Evolutionary conservation across 1,140 invertebrate genomes (phyloP), one percentile per base, ranked within the genome.

Genomic region (Trichonephila clavata): DNA sequence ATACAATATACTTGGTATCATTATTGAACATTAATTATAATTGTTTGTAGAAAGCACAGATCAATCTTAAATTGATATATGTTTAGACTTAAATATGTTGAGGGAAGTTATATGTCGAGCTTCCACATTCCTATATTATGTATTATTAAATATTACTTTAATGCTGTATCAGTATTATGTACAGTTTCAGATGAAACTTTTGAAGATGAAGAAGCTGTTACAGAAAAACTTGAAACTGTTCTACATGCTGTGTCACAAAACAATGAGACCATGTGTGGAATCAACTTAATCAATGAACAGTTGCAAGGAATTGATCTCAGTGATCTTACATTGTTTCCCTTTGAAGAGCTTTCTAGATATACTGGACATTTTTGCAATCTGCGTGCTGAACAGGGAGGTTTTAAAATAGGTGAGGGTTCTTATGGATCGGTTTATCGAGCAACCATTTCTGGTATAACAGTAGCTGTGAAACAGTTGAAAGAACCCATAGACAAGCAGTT

Each of bases 381-480:
- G 24, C 10, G 18, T 7, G 21, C 94, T 4, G 77, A 84, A 39
- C 57, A 93, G 50, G 94, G 94, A 24, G 94, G 94, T 24, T 92
- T 39, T 63, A 95, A 95, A 94, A 86, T 95, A 39, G 95, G 95
- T 57, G 95, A 95, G 92, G 95, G 95, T 59, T 50, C 92, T 20
- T 95, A 94, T 94, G 94, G 95, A 77, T 10, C 59, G n/a, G 95
- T 95, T 27, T 95, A 71, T 94, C 50, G 86, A 63, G 94, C 92
- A 71, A n/a, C 65, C n/a, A n/a, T 94, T 13, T 61, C n/a, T 59
- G 68, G 65, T 27, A 27, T 32, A 20, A 24, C 59, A n/a, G 65
- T 91, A 16, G 93, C 93, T 57, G 80, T 94, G 18, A 94, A 94
- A 32, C 39, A 57, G 43, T n/a, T 94, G 63, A 91, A 94, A 61